phyloP scores from a whole-genome alignment of 2,888 invertebrate genomes.

The Bimastos eiseni region DNA sequence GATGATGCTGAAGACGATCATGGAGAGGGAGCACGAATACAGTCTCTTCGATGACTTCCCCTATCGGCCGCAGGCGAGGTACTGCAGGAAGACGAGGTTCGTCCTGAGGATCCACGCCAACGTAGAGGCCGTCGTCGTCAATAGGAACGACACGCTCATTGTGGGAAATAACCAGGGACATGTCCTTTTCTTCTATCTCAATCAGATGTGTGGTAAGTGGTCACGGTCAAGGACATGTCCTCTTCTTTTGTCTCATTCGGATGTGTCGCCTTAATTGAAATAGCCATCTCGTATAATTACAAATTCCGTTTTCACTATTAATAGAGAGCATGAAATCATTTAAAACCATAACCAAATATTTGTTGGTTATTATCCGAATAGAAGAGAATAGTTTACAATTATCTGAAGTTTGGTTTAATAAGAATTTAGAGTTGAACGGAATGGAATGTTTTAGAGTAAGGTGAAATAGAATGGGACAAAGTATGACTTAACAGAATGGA shows the following conservation, averaged over 20 bases:
- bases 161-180: conserved; percentile 13
- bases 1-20: neutral
- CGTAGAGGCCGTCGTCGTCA: neutral
- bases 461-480: neutral
- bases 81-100: conserved; percentile 9
- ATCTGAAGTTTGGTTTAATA: neutral
- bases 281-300: too few species aligned
- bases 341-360: too few species aligned
- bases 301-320: too few species aligned
- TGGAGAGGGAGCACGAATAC: conserved; percentile 7
- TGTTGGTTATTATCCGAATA: too few species aligned
- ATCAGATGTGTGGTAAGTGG: conserved; percentile 15
- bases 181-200: conserved; percentile 17
- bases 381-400: too few species aligned
- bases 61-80: neutral
- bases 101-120: neutral
- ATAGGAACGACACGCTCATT: neutral
- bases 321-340: too few species aligned
- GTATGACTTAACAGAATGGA: neutral
- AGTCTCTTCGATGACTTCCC: neutral
- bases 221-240: neutral
- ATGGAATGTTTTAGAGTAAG: neutral
- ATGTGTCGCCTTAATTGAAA: too few species aligned
- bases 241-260: neutral
- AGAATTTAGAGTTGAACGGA: neutral